phyloP scores from a whole-genome alignment of 2,797 vertebrate genomes.

The Eleutherodactylus coqui region DNA sequence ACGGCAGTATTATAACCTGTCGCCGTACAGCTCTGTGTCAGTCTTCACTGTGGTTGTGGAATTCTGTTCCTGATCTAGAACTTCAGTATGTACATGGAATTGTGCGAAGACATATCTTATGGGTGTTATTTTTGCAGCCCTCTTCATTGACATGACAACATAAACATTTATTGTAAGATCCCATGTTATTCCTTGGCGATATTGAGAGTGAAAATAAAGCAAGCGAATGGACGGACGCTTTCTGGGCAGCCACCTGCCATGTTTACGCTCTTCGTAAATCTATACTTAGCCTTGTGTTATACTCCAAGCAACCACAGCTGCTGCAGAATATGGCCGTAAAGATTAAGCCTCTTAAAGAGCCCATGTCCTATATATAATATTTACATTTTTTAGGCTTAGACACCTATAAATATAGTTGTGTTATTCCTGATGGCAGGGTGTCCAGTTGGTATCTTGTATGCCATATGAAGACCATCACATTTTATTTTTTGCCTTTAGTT shows the following conservation, averaged over 20 bases:
- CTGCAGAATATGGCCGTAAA: conserved; percentile 5
- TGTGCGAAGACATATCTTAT: background rate
- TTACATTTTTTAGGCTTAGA: conserved; percentile 21
- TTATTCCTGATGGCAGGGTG: background rate
- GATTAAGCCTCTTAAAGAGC: background rate
- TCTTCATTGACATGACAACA: background rate
- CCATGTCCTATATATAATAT: background rate
- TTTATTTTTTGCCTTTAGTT: background rate
- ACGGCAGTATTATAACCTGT: background rate
- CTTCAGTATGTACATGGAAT: background rate
- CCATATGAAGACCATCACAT: background rate
- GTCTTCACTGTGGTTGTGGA: background rate
- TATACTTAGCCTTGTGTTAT: conserved; percentile 37
- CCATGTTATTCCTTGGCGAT: background rate
- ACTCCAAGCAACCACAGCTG: conserved; percentile 28
- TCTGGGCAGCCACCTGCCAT: conserved; percentile 38
- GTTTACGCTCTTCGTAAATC: conserved; percentile 41
- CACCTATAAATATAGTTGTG: conserved; percentile 10
- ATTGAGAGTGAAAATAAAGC: background rate
- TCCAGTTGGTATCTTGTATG: background rate
- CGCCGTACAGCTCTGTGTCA: background rate
- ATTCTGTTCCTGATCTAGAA: background rate
- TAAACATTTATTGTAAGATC: background rate
- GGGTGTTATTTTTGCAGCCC: background rate
- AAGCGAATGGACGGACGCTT: background rate